Base-by-base conservation (phyloP, 2,113 vertebrate genomes). In the Poicephalus meyeri region DNA sequence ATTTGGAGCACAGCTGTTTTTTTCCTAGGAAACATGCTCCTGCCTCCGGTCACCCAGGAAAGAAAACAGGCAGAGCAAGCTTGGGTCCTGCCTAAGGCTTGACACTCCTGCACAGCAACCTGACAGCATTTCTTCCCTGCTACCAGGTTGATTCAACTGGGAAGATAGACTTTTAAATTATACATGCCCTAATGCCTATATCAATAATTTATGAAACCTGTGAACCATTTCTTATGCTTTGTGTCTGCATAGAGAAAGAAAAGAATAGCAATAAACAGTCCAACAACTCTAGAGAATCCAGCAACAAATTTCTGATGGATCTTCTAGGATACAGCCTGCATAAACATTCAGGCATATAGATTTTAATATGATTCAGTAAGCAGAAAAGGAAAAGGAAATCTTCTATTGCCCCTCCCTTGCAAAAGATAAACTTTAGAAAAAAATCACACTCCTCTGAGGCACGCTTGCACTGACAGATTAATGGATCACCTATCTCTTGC, bases 381-480 rank as follows among this genome's bases (percentile, higher is more conserved):
- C 11, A 69, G 55, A 63, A 94, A 80, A 49, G 12, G 44, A 46
- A 90, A 44, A 81, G 7, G 14, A 95, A 89, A 65, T 49, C 29
- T 71, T 66, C 39, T 69, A n/a, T 11, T 58, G 24, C 8, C 6
- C 3, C 9, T 33, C 7, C 6, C 13, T 28, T 8, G 16, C 15
- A 81, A 79, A 80, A 65, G 90, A 70, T 39, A 94, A 90, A 86
- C 25, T 80, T 82, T 8, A 66, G 39, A 53, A 58, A 42, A 47
- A 66, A 58, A 35, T 18, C 58, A 50, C 39, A 42, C 25, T 88
- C 28, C 60, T 90, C 77, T 56, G 71, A 33, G 74, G 52, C 55
- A 88, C 16, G 33, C 60, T 92, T 94, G 52, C 55, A 91, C 20
- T 69, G 79, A 86, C 77, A 95, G 92, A 92, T 86, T 92, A 96